phyloP scores from a whole-genome alignment of 2,888 invertebrate genomes.

The Smittia aterrima region DNA sequence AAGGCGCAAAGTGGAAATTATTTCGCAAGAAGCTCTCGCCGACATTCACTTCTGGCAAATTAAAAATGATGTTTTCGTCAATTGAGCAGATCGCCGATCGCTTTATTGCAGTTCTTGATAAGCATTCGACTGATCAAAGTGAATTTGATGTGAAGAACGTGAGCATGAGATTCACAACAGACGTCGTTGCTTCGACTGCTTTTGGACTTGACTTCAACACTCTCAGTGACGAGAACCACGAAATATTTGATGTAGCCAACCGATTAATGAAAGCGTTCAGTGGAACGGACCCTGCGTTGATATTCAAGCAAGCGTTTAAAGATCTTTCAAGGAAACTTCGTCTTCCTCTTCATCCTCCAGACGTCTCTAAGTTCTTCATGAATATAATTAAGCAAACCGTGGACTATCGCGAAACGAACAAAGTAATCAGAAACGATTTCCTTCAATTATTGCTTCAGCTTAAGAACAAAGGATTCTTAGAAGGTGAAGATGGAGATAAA shows the following conservation, averaged over 20 bases:
- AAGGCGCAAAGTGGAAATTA: constrained; percentile 43
- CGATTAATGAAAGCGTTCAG: background rate
- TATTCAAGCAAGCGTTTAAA: constrained; percentile 7
- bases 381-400: constrained; percentile 54
- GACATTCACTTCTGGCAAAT: constrained; percentile 45
- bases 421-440: constrained; percentile 56
- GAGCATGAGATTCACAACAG: constrained; percentile 43
- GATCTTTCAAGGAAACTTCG: constrained; percentile 6
- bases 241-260: constrained; percentile 42
- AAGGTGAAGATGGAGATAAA: constrained; percentile 44
- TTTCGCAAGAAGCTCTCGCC: constrained; percentile 43
- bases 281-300: background rate
- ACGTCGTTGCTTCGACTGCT: constrained; percentile 47
- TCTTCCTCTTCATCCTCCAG: background rate
- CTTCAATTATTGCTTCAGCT: constrained; percentile 58
- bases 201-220: constrained; percentile 49
- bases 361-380: constrained; percentile 51
- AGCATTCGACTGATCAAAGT: background rate
- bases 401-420: constrained; percentile 51
- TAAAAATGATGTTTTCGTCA: constrained; percentile 46
- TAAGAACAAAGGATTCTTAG: constrained; percentile 52
- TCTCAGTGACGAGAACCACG: constrained; percentile 46
- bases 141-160: background rate
- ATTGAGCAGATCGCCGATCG: constrained; percentile 46
- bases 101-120: constrained; percentile 25